Base-by-base conservation (phyloP, 2,888 invertebrate genomes). In the Caenorhabditis sp. region DNA sequence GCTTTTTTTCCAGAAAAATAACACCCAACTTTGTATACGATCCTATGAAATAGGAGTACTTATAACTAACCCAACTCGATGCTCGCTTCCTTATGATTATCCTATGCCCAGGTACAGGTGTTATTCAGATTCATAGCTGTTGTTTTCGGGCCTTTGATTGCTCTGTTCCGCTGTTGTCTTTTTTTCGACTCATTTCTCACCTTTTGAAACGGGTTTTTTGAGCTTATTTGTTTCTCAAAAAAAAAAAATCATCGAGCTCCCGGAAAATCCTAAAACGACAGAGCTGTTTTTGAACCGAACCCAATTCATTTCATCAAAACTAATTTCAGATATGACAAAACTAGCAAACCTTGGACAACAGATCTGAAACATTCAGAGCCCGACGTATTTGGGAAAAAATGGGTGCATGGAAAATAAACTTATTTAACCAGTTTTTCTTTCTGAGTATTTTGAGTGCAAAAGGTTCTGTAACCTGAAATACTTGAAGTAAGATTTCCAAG, bases 11-110 rank as follows among this genome's bases (percentile, higher is more conserved):
- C 61, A 79, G 75, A 74, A 78, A 66, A 69, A 78, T 43, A 53
- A 58, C 12, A 59, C 57, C 0, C 70, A 77, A 49, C 53, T 81
- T 21, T 68, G 59, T 61, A 71, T 83, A 31, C 77, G 84, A 17
- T 81, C 82, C 1, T 85, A 76, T 53, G 85, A 85, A 65, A 71
- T 83, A 60, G 85, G 85, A 5, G 84, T 86, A 12, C 77, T 85
- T 23, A 68, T 86, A 36, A 64, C 66, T n/a, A 79, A 78, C 65
- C 72, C 69, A 3, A 17, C 49, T 1, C 50, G 78, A 12, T 60
- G 79, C 57, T 54, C 63, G 21, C 69, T 84, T 21, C 84, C 86
- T 5, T 86, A 67, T 74, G 85, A 85, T 65, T 80, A 82, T 37
- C 86, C 86, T 6, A 61, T 83, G 17, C 66, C 61, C 8, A 77